A percentile compares a stretch with the other conserved stretches of the same genome.
phyloP scores from a whole-genome alignment of 2,113 vertebrate genomes.

The Platichthys stellatus region DNA sequence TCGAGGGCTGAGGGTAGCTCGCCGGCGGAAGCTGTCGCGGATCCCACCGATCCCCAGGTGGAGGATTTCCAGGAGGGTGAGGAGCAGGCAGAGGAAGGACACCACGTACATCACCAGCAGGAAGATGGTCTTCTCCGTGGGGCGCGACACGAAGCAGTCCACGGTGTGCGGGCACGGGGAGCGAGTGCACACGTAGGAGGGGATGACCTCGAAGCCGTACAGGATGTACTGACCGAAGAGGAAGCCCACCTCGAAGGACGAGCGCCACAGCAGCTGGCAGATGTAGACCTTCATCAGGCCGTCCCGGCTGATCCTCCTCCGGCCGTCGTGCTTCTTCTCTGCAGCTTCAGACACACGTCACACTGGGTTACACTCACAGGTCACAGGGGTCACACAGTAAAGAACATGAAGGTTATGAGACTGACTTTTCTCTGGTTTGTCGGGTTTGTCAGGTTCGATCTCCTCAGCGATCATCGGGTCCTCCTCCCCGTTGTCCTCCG shows the following conservation, averaged over 20 bases:
- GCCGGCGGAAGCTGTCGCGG: constrained; percentile 81
- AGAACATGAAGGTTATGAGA: neutral
- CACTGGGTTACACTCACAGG: neutral
- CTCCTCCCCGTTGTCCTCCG: constrained; percentile 87
- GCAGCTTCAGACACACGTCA: constrained; percentile 4
- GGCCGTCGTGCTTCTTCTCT: constrained; percentile 84
- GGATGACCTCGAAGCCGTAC: constrained; percentile 86
- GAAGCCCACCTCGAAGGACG: constrained; percentile 84
- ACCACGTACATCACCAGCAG: constrained; percentile 90
- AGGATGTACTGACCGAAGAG: constrained; percentile 89
- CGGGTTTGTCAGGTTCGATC: constrained; percentile 81
- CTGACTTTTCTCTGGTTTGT: constrained; percentile 53
- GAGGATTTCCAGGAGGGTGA: constrained; percentile 87
- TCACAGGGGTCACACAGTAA: neutral
- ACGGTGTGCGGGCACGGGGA: constrained; percentile 88
- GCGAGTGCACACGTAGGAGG: constrained; percentile 86
- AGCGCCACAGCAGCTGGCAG: constrained; percentile 86
- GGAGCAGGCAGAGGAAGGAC: constrained; percentile 87
- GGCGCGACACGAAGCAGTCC: constrained; percentile 91
- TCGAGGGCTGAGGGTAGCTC: constrained; percentile 26
- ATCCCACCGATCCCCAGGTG: constrained; percentile 86
- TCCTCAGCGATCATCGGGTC: constrained; percentile 91
- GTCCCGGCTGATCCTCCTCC: constrained; percentile 86
- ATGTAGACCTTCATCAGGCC: constrained; percentile 91
- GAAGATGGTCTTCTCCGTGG: constrained; percentile 92